phyloP scores from a whole-genome alignment of 1,140 invertebrate species.

The Oreohelix idahoensis region DNA sequence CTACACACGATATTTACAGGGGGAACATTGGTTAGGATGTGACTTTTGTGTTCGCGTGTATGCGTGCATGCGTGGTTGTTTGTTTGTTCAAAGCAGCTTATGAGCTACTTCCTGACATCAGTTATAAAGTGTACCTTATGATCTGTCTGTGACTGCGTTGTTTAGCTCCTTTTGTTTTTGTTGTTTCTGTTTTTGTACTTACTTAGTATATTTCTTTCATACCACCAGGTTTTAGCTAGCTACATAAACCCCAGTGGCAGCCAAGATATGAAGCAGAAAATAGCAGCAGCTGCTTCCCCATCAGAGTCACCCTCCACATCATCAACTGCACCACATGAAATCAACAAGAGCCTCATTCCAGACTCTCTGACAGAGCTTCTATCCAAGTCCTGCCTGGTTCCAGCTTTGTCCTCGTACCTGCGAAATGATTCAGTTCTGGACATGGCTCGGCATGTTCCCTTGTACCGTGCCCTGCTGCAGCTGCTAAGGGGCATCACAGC shows the following conservation, averaged over 20 bases:
- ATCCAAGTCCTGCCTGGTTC: slow-evolving; percentile 86
- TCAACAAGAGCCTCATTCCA: slow-evolving; percentile 53
- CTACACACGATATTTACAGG: no score
- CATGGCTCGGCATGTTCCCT: slow-evolving; percentile 93
- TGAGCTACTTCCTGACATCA: no score
- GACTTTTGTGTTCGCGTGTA: no score
- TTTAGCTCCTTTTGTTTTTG: no score
- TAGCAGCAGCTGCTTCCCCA: not conserved
- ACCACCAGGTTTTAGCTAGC: slow-evolving; percentile 83
- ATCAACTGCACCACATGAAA: not conserved
- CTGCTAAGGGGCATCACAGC: slow-evolving; percentile 84
- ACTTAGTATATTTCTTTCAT: no score
- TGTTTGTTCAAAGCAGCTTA: no score
- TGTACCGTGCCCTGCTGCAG: slow-evolving; percentile 88
- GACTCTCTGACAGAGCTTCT: slow-evolving; percentile 83
- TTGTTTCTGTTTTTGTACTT: no score
- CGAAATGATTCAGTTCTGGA: slow-evolving; percentile 95
- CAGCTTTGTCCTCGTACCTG: slow-evolving; percentile 91
- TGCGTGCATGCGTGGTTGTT: no score
- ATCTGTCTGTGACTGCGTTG: no score
- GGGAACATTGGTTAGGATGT: no score
- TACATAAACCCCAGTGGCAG: slow-evolving; percentile 85
- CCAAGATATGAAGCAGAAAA: not conserved
- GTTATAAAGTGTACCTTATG: no score
- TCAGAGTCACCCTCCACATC: not conserved